phyloP scores from a whole-genome alignment of 1,140 invertebrate species.

The Ridgeia piscesae region DNA sequence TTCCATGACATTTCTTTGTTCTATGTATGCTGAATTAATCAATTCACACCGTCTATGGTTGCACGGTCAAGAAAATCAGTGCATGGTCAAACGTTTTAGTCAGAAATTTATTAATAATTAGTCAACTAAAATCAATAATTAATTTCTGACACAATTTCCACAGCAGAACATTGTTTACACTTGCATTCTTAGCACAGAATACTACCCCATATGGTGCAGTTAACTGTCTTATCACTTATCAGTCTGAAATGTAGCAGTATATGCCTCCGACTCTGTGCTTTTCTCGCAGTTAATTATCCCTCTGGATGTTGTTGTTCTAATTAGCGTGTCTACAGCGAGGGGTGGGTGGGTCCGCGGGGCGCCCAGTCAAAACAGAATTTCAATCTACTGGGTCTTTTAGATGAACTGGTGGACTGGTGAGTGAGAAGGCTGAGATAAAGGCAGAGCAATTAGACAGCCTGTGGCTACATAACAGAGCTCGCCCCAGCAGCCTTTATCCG shows the following conservation, averaged over 20 bases:
- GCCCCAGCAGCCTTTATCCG: not conserved
- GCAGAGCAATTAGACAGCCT: not conserved
- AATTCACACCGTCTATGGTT: not conserved
- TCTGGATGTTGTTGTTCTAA: not conserved
- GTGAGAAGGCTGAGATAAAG: not conserved
- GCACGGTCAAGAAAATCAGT: not conserved
- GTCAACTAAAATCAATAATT: not conserved
- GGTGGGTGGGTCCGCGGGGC: too few relatives aligned
- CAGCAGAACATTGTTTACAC: not conserved
- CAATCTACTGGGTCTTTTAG: not conserved
- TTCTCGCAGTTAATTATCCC: not conserved
- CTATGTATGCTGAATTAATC: not conserved
- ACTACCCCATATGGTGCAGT: not conserved
- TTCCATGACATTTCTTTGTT: not conserved
- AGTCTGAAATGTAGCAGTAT: not conserved
- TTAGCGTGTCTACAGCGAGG: not conserved
- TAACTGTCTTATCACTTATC: not conserved
- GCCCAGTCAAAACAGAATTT: not conserved
- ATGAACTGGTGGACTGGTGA: not conserved
- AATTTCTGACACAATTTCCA: not conserved
- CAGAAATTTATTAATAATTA: too few relatives aligned
- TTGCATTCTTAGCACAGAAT: not conserved
- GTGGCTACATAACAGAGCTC: not conserved
- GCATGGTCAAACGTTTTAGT: not conserved
- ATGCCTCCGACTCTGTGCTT: not conserved